Evolutionary conservation across 2,113 vertebrate genomes (phyloP), one percentile per base, ranked within the genome.

Genomic region (Marmota monax): DNA sequence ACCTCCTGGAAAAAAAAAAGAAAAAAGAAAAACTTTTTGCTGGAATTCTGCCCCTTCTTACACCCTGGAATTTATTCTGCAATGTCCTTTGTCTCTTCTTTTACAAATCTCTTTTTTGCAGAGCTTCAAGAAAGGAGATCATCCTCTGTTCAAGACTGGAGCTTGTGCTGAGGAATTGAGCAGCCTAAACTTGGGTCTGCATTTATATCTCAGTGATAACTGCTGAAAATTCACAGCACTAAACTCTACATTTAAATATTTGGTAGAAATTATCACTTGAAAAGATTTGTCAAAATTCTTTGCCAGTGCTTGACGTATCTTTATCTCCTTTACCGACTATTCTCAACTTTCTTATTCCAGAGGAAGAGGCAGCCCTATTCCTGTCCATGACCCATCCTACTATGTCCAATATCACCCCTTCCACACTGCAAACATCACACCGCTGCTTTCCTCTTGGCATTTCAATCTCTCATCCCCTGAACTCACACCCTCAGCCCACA

Each of bases 41-140:
- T 69, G 20, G 34, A 7, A 58, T 74, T 86, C 61, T 90, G 61
- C 20, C 48, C 17, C 78, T 86, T 74, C 4, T 69, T 73, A 53
- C 42, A 77, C 63, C 25, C 86, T 96, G 76, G 27, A 88, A 92
- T 96, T 91, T 91, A 27, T 93, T 91, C 65, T 93, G 18, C 53
- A 27, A 84, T 84, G 9, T 76, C 32, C 51, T 65, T 84, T 11
- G 34, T 8, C 67, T 94, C 86, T 78, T 45, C 29, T 95, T 70
- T 95, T 56, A 83, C 34, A 39, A 84, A 61, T 85, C 25, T 92
- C 37, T 17, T 78, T 14, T 27, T 90, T 90, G 1, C 61, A 91
- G 25, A 78, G 13, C 48, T 95, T 94, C 48, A 37, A 37, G 56
- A 96, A 86, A 84, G 23, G 37, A 94, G 74, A 84, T 86, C 83